Percentiles rank a stretch among this genome's conserved stretches.
Conservation (phyloP, 2,888 invertebrate species). For the Clitarchus hookeri region DNA sequence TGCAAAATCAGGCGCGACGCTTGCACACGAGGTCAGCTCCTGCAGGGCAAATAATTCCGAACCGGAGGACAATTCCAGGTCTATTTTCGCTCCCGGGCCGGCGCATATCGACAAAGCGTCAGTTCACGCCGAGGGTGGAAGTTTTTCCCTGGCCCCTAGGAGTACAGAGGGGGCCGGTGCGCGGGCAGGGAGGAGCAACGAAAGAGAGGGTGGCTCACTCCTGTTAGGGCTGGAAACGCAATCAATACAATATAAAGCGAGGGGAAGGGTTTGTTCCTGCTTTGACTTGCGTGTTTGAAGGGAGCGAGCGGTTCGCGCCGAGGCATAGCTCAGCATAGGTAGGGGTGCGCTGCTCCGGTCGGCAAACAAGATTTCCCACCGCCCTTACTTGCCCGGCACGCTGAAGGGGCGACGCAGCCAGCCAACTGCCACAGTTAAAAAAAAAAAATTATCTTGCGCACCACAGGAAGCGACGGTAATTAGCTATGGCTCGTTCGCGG, state of each 20-base stretch:
- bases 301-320: neutral
- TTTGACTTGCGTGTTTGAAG: constrained; percentile 4
- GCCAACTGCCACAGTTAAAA: no score
- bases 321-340: neutral
- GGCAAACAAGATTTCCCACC: constrained; percentile 4
- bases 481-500: no score
- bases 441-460: no score
- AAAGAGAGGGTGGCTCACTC: constrained; percentile 25
- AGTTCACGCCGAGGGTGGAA: neutral
- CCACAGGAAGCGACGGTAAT: no score
- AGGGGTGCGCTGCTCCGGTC: neutral
- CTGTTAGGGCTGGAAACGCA: constrained; percentile 17
- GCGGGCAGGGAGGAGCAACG: constrained; percentile 15
- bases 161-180: neutral
- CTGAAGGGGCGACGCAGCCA: no score
- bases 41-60: no score
- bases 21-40: neutral
- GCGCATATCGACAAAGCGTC: constrained; percentile 14
- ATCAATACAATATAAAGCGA: constrained; percentile 32
- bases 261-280: constrained; percentile 22
- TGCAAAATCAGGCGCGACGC: no score
- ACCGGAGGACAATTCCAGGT: neutral
- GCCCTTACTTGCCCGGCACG: constrained; percentile 3
- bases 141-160: neutral
- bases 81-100: neutral